phyloP scores from a whole-genome alignment of 2,113 vertebrate species.

The Phalacrocorax brasilianus region DNA sequence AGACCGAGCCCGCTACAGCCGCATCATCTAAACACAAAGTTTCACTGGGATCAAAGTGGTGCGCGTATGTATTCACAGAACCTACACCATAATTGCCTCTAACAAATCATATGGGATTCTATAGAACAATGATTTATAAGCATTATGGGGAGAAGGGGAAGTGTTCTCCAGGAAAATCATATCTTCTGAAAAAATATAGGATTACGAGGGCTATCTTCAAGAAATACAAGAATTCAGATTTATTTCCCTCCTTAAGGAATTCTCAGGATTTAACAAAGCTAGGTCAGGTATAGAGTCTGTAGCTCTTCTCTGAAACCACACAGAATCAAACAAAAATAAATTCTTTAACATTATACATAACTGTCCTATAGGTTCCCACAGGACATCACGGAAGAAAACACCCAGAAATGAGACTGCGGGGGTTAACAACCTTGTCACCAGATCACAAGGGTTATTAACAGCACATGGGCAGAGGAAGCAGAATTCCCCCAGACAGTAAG shows the following conservation, averaged over 20 bases:
- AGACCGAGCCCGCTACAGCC: neutral
- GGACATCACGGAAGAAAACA: neutral
- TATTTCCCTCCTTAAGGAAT: neutral
- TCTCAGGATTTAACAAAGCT: neutral
- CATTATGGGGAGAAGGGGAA: neutral
- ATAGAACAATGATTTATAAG: neutral
- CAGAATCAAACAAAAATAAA: neutral
- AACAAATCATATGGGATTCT: neutral
- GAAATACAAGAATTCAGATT: neutral
- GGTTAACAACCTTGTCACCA: neutral
- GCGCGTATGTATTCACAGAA: accelerated
- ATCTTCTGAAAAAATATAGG: neutral
- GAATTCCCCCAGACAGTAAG: neutral
- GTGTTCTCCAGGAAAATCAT: neutral
- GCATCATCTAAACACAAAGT: neutral
- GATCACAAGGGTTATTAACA: neutral
- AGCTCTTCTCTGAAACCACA: neutral
- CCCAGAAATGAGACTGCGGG: neutral
- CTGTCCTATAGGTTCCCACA: neutral
- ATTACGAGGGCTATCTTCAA: neutral
- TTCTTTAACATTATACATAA: neutral
- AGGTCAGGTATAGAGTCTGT: neutral
- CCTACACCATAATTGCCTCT: neutral
- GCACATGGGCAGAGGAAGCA: neutral
- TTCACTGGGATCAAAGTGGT: neutral